These are phyloP conservation scores for Meloe dianella DNA, from an alignment of 2,888 invertebrate species.

Conservation along the genomic window DNA sequence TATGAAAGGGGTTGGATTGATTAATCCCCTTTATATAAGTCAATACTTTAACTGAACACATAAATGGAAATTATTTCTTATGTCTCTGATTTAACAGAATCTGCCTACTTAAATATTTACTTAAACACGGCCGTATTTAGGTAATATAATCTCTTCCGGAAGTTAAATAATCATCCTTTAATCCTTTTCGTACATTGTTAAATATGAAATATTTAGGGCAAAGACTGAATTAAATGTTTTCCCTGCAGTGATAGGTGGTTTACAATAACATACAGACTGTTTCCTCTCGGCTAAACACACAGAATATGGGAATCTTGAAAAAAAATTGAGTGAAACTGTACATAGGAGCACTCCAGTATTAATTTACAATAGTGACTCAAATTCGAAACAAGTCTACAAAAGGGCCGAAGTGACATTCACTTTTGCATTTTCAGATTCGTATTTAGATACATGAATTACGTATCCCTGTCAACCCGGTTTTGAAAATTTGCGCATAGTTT, in stretches of 20 bases:
- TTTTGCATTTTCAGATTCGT: no score
- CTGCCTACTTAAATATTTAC: slow-evolving; percentile 54
- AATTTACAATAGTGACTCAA: no score
- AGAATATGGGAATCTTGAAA: no score
- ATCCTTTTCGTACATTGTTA: slow-evolving; percentile 49
- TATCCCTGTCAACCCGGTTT: no score
- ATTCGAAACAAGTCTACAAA: no score
- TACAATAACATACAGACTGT: neutral
- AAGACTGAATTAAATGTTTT: slow-evolving; percentile 37
- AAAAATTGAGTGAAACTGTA: no score
- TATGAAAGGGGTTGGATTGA: neutral
- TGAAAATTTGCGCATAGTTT: no score
- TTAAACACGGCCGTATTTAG: slow-evolving; percentile 52
- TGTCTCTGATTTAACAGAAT: slow-evolving; percentile 20
- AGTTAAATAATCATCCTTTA: slow-evolving; percentile 54
- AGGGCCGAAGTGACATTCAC: no score
- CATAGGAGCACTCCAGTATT: no score
- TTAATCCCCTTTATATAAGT: neutral
- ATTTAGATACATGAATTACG: no score
- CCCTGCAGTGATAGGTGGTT: neutral
- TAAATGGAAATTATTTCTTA: neutral
- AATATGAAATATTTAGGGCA: slow-evolving; percentile 50
- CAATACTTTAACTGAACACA: no score
- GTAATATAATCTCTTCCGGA: slow-evolving; percentile 52
- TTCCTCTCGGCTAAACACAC: no score